A percentile compares a stretch with the other conserved stretches of the same genome.
Evolutionary conservation across 2,113 vertebrate species (phyloP).

Genomic region (Siniperca chuatsi): DNA sequence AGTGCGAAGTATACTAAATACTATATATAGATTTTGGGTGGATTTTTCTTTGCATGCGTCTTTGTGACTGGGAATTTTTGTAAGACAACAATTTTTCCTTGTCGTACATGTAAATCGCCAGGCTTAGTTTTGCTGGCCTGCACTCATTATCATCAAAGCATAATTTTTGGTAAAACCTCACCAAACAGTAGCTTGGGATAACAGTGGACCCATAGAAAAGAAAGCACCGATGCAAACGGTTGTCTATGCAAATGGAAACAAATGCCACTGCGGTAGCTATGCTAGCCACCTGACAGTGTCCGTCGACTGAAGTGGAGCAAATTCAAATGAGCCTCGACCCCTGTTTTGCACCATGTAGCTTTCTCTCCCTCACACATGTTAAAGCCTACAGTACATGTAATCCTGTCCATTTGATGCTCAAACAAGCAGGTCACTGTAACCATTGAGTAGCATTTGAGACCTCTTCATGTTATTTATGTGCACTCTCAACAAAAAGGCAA

Average conservation of each 20-base stretch:
- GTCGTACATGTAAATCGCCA: neutral
- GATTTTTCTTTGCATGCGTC: neutral
- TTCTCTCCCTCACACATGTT: constrained; percentile 36
- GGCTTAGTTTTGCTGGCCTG: neutral
- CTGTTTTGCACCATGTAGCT: constrained; percentile 26
- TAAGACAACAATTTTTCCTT: neutral
- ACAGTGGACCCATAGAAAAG: constrained; percentile 55
- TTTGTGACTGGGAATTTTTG: neutral
- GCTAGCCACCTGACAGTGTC: constrained; percentile 49
- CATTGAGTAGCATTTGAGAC: neutral
- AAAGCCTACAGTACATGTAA: constrained; percentile 9
- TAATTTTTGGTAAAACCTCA: constrained; percentile 21
- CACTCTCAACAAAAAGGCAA: neutral
- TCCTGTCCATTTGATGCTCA: constrained; percentile 6
- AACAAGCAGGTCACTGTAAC: constrained; percentile 14
- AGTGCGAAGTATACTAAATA: too few relatives aligned
- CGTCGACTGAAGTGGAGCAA: constrained; percentile 56
- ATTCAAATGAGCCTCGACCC: constrained; percentile 72
- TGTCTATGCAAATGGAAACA: constrained; percentile 77
- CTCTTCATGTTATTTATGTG: neutral
- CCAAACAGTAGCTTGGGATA: constrained; percentile 18
- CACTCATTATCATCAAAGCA: constrained; percentile 31
- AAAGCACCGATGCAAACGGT: constrained; percentile 55
- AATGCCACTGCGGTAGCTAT: constrained; percentile 60
- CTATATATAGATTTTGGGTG: too few relatives aligned